Evolutionary conservation across 2,797 vertebrate species (phyloP), one percentile per base, ranked within the genome.

Genomic region (Eulemur coronatus): DNA sequence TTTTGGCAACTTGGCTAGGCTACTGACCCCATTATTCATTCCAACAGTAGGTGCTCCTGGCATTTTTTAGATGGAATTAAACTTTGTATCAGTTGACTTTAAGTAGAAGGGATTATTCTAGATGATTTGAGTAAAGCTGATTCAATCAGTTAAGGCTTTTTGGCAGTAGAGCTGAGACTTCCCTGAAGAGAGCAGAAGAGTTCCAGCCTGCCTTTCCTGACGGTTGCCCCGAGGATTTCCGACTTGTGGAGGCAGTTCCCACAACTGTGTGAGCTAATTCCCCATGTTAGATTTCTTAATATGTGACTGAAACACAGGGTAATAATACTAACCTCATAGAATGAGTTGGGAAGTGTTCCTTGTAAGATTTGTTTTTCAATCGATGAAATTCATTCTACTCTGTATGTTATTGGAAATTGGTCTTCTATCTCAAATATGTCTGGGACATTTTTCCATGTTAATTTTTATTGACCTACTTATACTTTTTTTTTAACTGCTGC

Each of bases 251-350:
- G 52, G n/a, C 20, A 12, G 15, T 72, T 73, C 30, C 30, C 26
- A n/a, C 30, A 14, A 14, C 20, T 0, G 0, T 1, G 14, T 41
- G 48, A 80, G 55, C 20, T 63, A 72, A 20, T 50, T 72, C 3
- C 52, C 70, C 61, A 1, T 3, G 26, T 38, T 12, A 48, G 9
- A 24, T 55, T 57, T 57, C 30, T n/a, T 67, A 67, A 35, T 67
- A 9, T 67, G 33, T 20, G 22, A 38, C 15, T 46, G 48, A 67
- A 67, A 89, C 1, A 18, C 20, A 69, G 50, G 41, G 20, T 57
- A 76, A 59, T 67, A 82, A 84, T 67, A 89, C 24, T 67, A 79
- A 14, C 46, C 33, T 72, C 43, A 48, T 28, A 80, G 63, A 78
- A 46, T 46, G 24, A 92, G 1, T 41, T 76, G 70, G 22, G 35